These are phyloP conservation scores for Miniopterus natalensis DNA, from an alignment of 2,113 vertebrate species.

Conservation along the genomic window DNA sequence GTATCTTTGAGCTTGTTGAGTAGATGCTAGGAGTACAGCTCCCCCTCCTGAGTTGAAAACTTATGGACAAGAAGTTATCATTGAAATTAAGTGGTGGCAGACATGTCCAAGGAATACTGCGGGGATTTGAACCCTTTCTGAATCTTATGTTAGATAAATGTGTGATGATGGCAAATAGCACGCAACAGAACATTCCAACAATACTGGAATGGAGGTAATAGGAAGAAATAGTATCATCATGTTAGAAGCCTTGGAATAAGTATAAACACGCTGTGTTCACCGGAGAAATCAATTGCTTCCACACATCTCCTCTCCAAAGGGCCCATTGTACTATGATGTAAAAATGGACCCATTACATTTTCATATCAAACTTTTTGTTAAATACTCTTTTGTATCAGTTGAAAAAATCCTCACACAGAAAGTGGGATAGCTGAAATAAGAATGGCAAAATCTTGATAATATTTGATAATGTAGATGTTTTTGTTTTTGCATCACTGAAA, in stretches of 20 bases:
- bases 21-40: neutral
- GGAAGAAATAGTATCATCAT: neutral
- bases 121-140: neutral
- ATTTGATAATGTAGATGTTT: neutral
- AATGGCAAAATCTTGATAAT: neutral
- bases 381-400: neutral
- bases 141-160: neutral
- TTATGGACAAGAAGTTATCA: conserved; percentile 7
- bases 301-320: neutral
- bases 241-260: neutral
- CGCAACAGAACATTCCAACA: neutral
- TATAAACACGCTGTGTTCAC: neutral
- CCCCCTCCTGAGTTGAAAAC: neutral
- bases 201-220: neutral
- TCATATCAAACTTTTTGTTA: conserved; percentile 19
- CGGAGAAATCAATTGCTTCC: neutral
- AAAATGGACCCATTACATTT: neutral
- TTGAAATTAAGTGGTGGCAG: neutral
- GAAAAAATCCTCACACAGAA: neutral
- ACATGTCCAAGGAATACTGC: neutral
- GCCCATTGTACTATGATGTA: neutral
- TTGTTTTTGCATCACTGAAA: neutral
- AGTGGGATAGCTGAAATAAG: neutral
- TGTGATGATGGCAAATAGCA: neutral
- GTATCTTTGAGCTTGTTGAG: neutral